Evolutionary conservation across 2,888 invertebrate species (phyloP).

Genomic region (Amiota mariae): DNA sequence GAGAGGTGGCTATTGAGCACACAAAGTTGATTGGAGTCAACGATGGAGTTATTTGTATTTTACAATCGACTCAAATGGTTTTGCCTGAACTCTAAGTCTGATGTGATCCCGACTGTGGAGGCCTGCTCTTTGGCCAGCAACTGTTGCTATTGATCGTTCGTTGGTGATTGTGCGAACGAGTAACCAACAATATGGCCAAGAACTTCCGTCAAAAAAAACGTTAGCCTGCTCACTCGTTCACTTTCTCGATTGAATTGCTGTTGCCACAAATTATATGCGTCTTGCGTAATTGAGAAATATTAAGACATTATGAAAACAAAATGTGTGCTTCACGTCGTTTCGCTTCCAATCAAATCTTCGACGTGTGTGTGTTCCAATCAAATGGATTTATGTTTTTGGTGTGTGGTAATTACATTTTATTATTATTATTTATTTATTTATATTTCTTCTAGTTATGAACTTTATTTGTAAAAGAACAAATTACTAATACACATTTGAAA

Average conservation of each 20-base stretch:
- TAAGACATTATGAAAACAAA: conserved; percentile 56
- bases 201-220: background rate
- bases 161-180: conserved; percentile 33
- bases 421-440: conserved; percentile 10
- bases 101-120: too few relatives aligned
- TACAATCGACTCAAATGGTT: conserved; percentile 44
- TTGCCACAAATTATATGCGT: conserved; percentile 63
- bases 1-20: conserved; percentile 32
- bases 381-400: background rate
- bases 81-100: too few relatives aligned
- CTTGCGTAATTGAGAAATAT: conserved; percentile 63
- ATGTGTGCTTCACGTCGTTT: background rate
- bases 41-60: conserved; percentile 66
- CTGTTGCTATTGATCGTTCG: conserved; percentile 33
- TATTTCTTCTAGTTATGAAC: background rate
- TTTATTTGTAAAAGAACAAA: background rate
- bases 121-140: conserved; percentile 33
- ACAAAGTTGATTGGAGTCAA: conserved; percentile 66
- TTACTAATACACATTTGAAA: background rate
- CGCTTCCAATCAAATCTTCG: conserved; percentile 23
- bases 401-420: conserved; percentile 23
- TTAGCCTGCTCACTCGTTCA: background rate
- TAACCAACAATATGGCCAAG: background rate
- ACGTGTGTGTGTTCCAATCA: conserved; percentile 13
- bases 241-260: background rate